Conservation (phyloP, 1,140 invertebrate genomes). For the Stenopsyche tienmushanensis region DNA sequence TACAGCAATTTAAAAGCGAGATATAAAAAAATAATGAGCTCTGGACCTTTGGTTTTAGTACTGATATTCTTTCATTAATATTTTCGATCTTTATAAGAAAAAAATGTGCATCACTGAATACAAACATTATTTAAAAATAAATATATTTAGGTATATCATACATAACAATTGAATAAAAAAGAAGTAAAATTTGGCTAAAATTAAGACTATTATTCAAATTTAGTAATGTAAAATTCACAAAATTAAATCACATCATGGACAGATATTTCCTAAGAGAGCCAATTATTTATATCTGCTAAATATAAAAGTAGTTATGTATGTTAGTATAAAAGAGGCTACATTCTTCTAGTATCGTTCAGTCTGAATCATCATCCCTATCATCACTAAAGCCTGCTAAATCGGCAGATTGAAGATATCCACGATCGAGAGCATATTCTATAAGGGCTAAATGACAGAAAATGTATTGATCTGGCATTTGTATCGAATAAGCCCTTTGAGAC, state of each 20-base stretch:
- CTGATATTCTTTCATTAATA: no score
- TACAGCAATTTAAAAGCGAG: neutral
- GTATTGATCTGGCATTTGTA: slow-evolving; percentile 99
- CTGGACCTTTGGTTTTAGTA: no score
- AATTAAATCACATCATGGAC: slow-evolving; percentile 34
- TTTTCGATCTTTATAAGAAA: no score
- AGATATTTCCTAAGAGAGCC: slow-evolving; percentile 39
- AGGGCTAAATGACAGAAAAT: slow-evolving; percentile 95
- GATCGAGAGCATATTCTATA: slow-evolving; percentile 84
- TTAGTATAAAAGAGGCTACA: slow-evolving; percentile 25
- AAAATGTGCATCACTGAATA: neutral
- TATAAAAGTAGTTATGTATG: slow-evolving; percentile 2
- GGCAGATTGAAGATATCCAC: slow-evolving; percentile 70
- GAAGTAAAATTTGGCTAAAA: slow-evolving; percentile 22
- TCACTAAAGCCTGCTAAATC: slow-evolving; percentile 74
- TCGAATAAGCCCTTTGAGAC: slow-evolving; percentile 91
- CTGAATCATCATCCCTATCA: slow-evolving; percentile 73
- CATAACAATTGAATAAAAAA: slow-evolving; percentile 20
- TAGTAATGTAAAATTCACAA: slow-evolving; percentile 15
- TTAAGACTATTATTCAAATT: slow-evolving; percentile 19
- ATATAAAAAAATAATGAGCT: neutral
- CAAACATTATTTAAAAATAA: neutral
- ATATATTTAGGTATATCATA: slow-evolving; percentile 18
- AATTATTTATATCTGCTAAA: slow-evolving; percentile 28
- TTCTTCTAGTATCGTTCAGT: slow-evolving; percentile 55